Evolutionary conservation across 1,140 invertebrate species (phyloP).

Genomic region (Drosophila kikkawai): DNA sequence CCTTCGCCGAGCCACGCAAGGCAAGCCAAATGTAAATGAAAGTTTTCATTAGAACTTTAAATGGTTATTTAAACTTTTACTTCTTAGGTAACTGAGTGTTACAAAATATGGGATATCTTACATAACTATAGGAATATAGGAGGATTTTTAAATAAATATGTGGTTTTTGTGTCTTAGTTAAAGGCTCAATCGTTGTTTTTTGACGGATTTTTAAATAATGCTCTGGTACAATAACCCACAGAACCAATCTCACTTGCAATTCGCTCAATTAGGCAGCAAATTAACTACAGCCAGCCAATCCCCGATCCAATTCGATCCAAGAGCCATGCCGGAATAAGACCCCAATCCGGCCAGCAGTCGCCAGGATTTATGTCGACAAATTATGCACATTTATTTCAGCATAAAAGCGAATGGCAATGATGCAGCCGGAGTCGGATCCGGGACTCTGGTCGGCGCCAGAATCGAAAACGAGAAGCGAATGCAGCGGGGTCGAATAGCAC

Average conservation of each 20-base stretch:
- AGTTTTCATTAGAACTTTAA: conserved; percentile 13
- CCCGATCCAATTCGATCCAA: conserved; percentile 17
- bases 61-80: not conserved
- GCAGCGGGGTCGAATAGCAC: conserved; percentile 52
- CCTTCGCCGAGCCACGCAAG: conserved; percentile 27
- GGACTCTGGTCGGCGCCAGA: conserved; percentile 4
- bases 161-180: not conserved
- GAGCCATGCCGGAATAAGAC: conserved; percentile 19
- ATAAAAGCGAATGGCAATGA: conserved; percentile 44
- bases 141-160: not conserved
- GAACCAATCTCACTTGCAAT: conserved; percentile 19
- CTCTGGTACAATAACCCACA: not conserved
- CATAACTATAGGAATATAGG: not conserved
- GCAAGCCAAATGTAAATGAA: conserved; percentile 23
- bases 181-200: not conserved
- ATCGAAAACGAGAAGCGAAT: conserved; percentile 14
- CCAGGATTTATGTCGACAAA: conserved; percentile 65
- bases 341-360: conserved; percentile 21
- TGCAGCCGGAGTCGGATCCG: conserved; percentile 19
- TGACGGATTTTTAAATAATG: not conserved
- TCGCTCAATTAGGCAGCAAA: conserved; percentile 62
- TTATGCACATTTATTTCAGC: conserved; percentile 73
- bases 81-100: not conserved
- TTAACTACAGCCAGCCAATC: conserved; percentile 43
- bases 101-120: not conserved